Conservation (phyloP, 2,888 invertebrate genomes). For the Drosophila tripunctata region DNA sequence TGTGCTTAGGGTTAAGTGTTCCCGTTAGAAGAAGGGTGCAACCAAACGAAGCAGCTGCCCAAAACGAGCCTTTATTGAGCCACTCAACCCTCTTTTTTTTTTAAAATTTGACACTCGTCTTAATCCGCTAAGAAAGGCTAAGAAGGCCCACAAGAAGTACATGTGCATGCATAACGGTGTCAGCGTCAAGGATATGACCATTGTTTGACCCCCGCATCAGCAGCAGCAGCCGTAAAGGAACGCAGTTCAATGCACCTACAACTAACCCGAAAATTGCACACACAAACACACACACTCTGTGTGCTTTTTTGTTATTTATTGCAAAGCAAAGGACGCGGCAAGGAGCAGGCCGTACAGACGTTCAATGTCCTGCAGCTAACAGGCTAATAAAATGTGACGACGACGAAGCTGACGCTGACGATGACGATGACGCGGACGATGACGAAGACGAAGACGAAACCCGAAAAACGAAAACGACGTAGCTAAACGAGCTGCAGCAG, state of each 20-base stretch:
- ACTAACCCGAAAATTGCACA: conserved; percentile 49
- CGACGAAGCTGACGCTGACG: conserved; percentile 18
- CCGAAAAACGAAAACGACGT: conserved; percentile 14
- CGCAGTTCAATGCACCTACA: conserved; percentile 74
- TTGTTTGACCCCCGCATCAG: conserved; percentile 41
- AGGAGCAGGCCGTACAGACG: conserved; percentile 65
- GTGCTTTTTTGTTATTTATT: conserved; percentile 64
- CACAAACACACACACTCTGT: too few species aligned
- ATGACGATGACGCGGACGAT: conserved; percentile 26
- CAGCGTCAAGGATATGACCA: conserved; percentile 51
- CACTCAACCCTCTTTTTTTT: conserved; percentile 24
- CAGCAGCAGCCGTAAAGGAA: conserved; percentile 2
- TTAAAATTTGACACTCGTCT: conserved; percentile 57
- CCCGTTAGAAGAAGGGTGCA: conserved; percentile 67
- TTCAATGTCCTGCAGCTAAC: conserved; percentile 79
- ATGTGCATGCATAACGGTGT: conserved; percentile 55
- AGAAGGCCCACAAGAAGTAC: conserved; percentile 44
- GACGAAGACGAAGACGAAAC: conserved; percentile 16
- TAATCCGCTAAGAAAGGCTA: conserved; percentile 56
- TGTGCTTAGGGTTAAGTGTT: conserved; percentile 78
- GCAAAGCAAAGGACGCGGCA: conserved; percentile 71
- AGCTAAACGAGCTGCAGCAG: neutral
- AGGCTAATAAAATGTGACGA: conserved; percentile 81
- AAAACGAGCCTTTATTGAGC: conserved; percentile 20
- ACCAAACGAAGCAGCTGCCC: conserved; percentile 43